Percentiles rank a stretch among this genome's conserved stretches.
phyloP scores from a whole-genome alignment of 2,888 invertebrate species.

The Molorchus minor region DNA sequence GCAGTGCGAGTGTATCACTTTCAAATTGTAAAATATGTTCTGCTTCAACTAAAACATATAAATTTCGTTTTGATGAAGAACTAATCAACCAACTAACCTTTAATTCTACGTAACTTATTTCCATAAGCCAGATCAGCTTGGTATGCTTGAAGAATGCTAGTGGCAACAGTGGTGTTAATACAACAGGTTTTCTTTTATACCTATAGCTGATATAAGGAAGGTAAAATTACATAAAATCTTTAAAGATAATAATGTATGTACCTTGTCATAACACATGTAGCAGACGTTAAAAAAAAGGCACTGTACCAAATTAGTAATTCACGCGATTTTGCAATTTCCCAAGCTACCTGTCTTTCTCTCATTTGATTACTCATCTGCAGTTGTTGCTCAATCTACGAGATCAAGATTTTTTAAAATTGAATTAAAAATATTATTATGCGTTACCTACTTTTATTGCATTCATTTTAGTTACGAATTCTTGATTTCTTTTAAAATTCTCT shows the following conservation, averaged over 20 bases:
- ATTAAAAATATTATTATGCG: slow-evolving; percentile 1
- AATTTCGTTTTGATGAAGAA: neutral
- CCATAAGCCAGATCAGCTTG: slow-evolving; percentile 82
- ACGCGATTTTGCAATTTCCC: slow-evolving; percentile 74
- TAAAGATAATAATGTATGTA: slow-evolving; percentile 46
- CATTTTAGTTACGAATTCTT: slow-evolving; percentile 73
- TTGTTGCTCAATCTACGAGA: slow-evolving; percentile 79
- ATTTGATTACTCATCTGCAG: slow-evolving; percentile 83
- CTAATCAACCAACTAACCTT: slow-evolving; percentile 65
- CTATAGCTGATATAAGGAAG: slow-evolving; percentile 42
- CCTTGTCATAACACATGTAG: slow-evolving; percentile 66
- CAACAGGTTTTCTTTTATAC: slow-evolving; percentile 65
- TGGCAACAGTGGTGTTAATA: slow-evolving; percentile 75
- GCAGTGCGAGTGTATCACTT: slow-evolving; percentile 73
- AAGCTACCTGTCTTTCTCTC: slow-evolving; percentile 76
- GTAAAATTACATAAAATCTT: too few relatives aligned
- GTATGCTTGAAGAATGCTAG: slow-evolving; percentile 76
- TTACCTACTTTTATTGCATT: slow-evolving; percentile 71
- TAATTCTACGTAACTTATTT: slow-evolving; percentile 77
- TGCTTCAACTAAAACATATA: slow-evolving; percentile 71
- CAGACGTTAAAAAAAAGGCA: slow-evolving; percentile 71
- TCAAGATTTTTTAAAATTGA: slow-evolving; percentile 26
- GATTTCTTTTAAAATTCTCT: slow-evolving; percentile 74
- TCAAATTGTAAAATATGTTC: slow-evolving; percentile 83
- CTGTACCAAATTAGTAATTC: slow-evolving; percentile 79